Conservation (phyloP, 2,113 vertebrate species). For the Myanophis thanlyinensis region DNA sequence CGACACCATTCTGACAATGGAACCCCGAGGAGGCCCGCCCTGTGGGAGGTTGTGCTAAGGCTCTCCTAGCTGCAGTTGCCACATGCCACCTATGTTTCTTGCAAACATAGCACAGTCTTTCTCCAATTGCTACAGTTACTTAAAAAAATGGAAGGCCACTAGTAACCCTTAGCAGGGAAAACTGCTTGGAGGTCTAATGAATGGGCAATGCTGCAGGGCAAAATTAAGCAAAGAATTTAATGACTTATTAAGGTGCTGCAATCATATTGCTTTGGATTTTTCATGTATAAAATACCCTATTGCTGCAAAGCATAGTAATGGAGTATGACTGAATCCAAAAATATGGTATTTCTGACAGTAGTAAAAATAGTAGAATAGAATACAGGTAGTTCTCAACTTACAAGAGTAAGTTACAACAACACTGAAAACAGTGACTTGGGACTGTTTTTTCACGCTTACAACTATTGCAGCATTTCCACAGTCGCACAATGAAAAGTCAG, state of each 20-base stretch:
- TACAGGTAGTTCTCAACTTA: too few relatives aligned
- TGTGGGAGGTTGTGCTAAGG: too few relatives aligned
- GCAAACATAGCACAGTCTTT: constrained; percentile 18
- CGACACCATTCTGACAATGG: too few relatives aligned
- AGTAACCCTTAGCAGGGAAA: constrained; percentile 41
- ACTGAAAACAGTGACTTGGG: too few relatives aligned
- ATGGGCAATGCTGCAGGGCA: constrained; percentile 25
- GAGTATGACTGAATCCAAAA: background rate
- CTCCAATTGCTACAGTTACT: constrained; percentile 33
- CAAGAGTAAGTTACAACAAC: too few relatives aligned
- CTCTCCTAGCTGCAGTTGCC: too few relatives aligned
- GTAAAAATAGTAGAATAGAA: background rate
- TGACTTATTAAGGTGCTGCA: background rate
- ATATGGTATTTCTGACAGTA: background rate
- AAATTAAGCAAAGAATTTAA: constrained; percentile 26
- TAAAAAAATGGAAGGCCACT: constrained; percentile 22
- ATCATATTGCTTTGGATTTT: constrained; percentile 31
- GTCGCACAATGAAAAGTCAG: too few relatives aligned
- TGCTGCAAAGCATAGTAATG: background rate
- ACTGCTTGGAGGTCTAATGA: constrained; percentile 52
- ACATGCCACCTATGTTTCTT: background rate
- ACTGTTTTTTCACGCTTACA: too few relatives aligned
- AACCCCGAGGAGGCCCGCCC: too few relatives aligned
- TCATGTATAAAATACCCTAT: background rate
- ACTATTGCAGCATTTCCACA: too few relatives aligned